A percentile compares a stretch with the other conserved stretches of the same genome.
These are phyloP conservation scores for Chlorospingus semifuscus DNA, from an alignment of 2,797 vertebrate genomes.

Conservation along the genomic window DNA sequence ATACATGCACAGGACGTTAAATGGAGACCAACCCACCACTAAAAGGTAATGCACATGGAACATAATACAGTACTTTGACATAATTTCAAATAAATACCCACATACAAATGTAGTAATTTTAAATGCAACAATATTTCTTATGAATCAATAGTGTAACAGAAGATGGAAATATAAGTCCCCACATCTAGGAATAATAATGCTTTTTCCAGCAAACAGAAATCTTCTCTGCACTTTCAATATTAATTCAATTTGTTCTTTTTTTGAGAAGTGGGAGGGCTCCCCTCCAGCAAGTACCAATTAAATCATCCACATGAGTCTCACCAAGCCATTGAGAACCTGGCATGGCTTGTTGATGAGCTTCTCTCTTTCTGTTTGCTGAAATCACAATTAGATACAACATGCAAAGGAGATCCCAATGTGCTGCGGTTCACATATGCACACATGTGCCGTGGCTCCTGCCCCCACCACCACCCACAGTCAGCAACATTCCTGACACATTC, in stretches of 20 bases:
- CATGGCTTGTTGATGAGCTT: conserved; percentile 82
- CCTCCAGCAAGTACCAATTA: conserved; percentile 74
- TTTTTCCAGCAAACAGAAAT: conserved; percentile 99
- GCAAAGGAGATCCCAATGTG: conserved; percentile 76
- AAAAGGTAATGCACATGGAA: conserved; percentile 94
- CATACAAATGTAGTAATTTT: conserved; percentile 88
- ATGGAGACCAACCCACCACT: conserved; percentile 91
- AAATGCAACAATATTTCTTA: conserved; percentile 93
- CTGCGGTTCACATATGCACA: conserved; percentile 82
- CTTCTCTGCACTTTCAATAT: conserved; percentile 60
- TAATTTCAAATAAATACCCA: conserved; percentile 98
- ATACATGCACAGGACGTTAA: conserved; percentile 93
- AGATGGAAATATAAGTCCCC: conserved; percentile 89
- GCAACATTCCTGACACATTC: conserved; percentile 69
- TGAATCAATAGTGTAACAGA: conserved; percentile 97
- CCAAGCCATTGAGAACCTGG: conserved; percentile 75
- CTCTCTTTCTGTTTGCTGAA: conserved; percentile 98
- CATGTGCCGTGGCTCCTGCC: conserved; percentile 86
- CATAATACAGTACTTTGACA: conserved; percentile 94
- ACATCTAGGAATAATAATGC: conserved; percentile 89
- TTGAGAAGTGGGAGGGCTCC: conserved; percentile 67
- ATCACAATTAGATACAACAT: conserved; percentile 84
- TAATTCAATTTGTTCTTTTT: conserved; percentile 72
- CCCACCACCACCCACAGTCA: conserved; percentile 82
- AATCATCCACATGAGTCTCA: conserved; percentile 75